Evolutionary conservation across 2,113 vertebrate genomes (phyloP), one percentile per base, ranked within the genome.

Genomic region (Scopus umbretta): DNA sequence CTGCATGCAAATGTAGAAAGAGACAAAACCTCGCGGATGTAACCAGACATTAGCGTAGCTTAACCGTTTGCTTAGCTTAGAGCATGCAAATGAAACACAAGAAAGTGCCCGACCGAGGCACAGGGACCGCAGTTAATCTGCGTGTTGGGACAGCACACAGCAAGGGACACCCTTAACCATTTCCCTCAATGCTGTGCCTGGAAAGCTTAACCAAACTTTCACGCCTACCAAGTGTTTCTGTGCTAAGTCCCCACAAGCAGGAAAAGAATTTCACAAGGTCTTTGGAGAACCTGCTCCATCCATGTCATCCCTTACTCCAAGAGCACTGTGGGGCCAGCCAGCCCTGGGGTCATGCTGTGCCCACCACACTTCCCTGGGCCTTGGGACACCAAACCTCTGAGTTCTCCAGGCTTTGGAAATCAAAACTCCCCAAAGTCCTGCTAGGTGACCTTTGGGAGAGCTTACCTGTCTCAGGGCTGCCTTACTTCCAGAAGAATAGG

Each of bases 101-200:
- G 8, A 5, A 52, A 11, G 20, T 1, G 10, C 56, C 52, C 3
- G 3, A 5, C 1, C 0, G 2, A 88, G 70, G 27, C 32, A 20
- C 30, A 4, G 55, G 74, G n/a, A 27, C 10, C 2, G 2, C 38
- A 5, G 61, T 8, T 11, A 21, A 1, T 1, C 40, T 32, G 43
- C 11, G 0, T 5, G 10, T 4, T 18, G 55, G 8, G 66, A 16
- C 53, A 66, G 40, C 58, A 13, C 2, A 0, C 7, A 10, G 19
- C 52, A 67, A 50, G 65, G n/a, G 74, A 7, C 16, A 2, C 2
- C 40, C 50, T 18, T 34, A 42, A 6, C 34, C 29, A 5, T 16
- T 6, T n/a, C 15, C 32, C 36, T 19, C n/a, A 3, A 0, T 3
- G 36, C 29, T 34, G 11, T 5, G 16, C 34, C 88, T 45, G 50